These are phyloP conservation scores for Dendrolimus pini DNA, from an alignment of 2,888 invertebrate species.

Conservation along the genomic window DNA sequence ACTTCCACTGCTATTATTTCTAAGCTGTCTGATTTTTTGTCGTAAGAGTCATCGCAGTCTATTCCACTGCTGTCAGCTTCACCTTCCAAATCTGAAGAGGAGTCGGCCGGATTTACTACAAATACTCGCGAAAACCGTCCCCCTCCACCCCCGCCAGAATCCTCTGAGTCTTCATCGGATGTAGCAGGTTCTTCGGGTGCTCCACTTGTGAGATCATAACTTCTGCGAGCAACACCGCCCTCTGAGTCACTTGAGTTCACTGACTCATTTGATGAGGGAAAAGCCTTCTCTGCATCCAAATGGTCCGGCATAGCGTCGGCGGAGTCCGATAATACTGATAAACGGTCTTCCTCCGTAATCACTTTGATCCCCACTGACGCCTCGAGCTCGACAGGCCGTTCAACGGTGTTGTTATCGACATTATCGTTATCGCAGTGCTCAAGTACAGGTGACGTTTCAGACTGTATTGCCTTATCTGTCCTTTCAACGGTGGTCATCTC, in stretches of 20 bases:
- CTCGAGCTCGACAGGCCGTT: conserved; percentile 48
- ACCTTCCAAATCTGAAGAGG: conserved; percentile 77
- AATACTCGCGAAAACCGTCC: conserved; percentile 80
- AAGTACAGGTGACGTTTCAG: conserved; percentile 44
- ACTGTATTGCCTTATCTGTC: conserved; percentile 66
- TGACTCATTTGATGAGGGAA: conserved; percentile 72
- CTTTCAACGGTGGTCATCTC: conserved; percentile 58
- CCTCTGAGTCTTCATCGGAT: conserved; percentile 66
- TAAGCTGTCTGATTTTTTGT: conserved; percentile 62
- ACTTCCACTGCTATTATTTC: conserved; percentile 52
- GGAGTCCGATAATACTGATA: conserved; percentile 41
- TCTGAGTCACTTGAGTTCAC: conserved; percentile 64
- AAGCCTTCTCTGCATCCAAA: conserved; percentile 72
- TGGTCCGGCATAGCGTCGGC: conserved; percentile 62
- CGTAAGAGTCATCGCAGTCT: conserved; percentile 80
- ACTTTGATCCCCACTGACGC: conserved; percentile 60
- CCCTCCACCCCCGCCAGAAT: conserved; percentile 75
- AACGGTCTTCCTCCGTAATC: conserved; percentile 53
- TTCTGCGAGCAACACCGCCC: conserved; percentile 53
- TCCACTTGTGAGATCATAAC: conserved; percentile 63
- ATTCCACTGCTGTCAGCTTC: conserved; percentile 77
- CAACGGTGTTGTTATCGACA: conserved; percentile 53
- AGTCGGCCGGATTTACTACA: conserved; percentile 80
- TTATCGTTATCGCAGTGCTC: conserved; percentile 60
- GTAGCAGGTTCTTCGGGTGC: conserved; percentile 68